Conservation (phyloP, 2,888 invertebrate genomes). For the Maniola hyperantus region DNA sequence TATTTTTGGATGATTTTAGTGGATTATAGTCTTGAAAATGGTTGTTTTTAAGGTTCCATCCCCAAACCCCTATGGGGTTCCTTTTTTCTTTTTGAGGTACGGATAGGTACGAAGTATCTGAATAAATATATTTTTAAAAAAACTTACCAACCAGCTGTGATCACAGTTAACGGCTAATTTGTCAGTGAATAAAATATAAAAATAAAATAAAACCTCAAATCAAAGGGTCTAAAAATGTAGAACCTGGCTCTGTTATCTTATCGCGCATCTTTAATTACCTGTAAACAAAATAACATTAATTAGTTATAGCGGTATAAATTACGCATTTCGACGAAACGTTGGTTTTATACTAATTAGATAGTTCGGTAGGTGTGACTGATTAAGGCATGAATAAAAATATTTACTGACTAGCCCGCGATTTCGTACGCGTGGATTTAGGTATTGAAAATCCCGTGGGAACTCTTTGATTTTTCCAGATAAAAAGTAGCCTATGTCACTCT, state of each 20-base stretch:
- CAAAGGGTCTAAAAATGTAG: slow-evolving; percentile 11
- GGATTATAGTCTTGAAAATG: slow-evolving; percentile 34
- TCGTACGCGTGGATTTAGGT: no score
- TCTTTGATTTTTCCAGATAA: no score
- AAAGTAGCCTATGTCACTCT: no score
- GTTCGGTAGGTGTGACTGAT: neutral
- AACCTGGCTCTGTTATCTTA: slow-evolving; percentile 3
- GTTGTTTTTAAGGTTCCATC: neutral
- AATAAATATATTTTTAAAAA: no score
- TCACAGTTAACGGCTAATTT: no score
- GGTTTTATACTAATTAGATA: slow-evolving; percentile 3
- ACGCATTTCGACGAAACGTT: neutral
- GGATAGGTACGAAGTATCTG: no score
- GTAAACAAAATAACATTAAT: slow-evolving; percentile 39
- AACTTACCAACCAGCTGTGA: no score
- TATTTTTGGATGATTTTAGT: slow-evolving; percentile 58
- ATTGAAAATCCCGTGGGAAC: no score
- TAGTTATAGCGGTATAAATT: slow-evolving; percentile 12
- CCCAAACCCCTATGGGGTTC: no score
- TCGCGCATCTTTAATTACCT: slow-evolving; percentile 43
- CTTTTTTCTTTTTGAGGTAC: no score
- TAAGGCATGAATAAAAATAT: neutral
- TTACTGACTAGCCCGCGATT: no score
- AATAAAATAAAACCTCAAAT: slow-evolving; percentile 21
- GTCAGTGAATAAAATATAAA: slow-evolving; percentile 18